Evolutionary conservation across 2,888 invertebrate genomes (phyloP).

Genomic region (Matsumyia berberina): DNA sequence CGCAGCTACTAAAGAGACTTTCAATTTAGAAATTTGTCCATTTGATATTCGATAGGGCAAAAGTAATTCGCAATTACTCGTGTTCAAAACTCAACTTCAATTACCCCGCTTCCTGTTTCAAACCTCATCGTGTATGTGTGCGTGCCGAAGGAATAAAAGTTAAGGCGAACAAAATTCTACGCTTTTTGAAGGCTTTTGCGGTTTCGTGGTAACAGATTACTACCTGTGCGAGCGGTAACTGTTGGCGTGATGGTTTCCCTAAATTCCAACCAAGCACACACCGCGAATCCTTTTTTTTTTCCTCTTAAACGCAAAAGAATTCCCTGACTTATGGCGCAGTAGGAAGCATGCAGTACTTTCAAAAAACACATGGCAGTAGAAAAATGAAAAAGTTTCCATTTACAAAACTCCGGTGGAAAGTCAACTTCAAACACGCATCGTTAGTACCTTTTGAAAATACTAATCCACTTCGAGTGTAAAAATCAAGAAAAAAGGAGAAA

Average conservation of each 20-base stretch:
- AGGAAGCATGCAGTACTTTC: background rate
- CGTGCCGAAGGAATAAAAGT: background rate
- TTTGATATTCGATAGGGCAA: conserved; percentile 7
- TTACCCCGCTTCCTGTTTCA: background rate
- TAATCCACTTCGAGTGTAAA: conserved; percentile 9
- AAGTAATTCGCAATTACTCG: conserved; percentile 8
- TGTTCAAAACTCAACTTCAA: background rate
- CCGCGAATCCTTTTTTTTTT: background rate
- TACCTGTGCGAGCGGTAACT: background rate
- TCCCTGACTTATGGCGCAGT: background rate
- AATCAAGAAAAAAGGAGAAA: background rate
- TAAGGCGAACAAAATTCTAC: background rate
- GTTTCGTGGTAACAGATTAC: conserved; percentile 2
- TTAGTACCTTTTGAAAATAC: conserved; percentile 9
- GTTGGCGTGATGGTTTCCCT: background rate
- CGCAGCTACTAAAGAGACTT: background rate
- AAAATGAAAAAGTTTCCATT: background rate
- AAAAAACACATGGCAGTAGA: conserved; percentile 1
- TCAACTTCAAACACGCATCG: background rate
- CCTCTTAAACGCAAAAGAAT: background rate
- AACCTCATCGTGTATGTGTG: background rate
- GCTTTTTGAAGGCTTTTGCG: background rate
- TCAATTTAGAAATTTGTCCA: conserved; percentile 32
- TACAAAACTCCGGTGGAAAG: background rate
- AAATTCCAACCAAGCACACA: conserved; percentile 6